Evolutionary conservation across 1,140 invertebrate genomes (phyloP), one percentile per base, ranked within the genome.

Genomic region (Drosophila orosa): DNA sequence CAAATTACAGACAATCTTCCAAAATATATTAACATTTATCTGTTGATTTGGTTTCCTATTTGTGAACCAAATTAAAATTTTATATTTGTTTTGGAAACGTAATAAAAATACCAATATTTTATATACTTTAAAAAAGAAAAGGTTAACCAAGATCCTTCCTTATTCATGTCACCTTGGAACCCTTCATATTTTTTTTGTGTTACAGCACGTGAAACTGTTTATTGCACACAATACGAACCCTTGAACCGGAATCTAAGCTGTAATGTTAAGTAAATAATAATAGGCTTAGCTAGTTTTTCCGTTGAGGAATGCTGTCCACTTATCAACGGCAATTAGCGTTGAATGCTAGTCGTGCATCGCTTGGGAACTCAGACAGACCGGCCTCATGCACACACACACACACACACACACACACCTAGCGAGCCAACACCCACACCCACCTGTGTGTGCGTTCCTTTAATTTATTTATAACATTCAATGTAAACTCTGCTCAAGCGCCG

Each of bases 381-480:
- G 72, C 58, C 69, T 50, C 69, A 47, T 29, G 2, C 17, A 47
- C 33, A 44, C 19, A 31, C n/a, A 19, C 22, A 24, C 63, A 44
- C 19, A 31, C n/a, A 19, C 22, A 24, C 63, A 24, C 12, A 42
- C n/a, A 25, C 44, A 29, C 22, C 24, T 12, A 48, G 45, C 17
- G 2, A 9, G 19, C 24, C 48, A 35, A 52, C 56, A 33, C 45
- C 45, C 44, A n/a, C 69, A 31, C 25, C 39, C 37, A 31, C 47
- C 35, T 42, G 40, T 69, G 19, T 25, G 50, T 67, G 27, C 39
- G 58, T 67, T 48, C 40, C 55, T 74, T 83, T 86, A 89, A 89
- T 86, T 86, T 86, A 86, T 86, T 86, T 86, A 86, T 89, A 67
- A 83, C 58, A 86, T 89, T 79, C 83, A 83, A 87, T 82, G 75